Evolutionary conservation across 92 coral and sea anemone genomes (phyloP).

Genomic region (Phenganax subtilis): DNA sequence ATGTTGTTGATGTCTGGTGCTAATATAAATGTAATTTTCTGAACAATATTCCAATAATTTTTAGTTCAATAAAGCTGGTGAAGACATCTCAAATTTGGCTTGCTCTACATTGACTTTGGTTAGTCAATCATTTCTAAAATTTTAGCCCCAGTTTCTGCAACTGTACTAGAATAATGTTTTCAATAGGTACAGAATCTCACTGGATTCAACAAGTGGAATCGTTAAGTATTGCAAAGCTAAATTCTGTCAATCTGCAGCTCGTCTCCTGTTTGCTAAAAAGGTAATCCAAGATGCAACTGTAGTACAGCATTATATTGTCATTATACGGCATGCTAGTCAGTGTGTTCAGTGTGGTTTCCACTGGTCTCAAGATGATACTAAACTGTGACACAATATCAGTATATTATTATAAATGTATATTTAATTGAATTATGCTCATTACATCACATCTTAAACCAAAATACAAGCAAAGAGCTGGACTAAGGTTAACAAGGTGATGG

Average conservation of each 20-base stretch:
- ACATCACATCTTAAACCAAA: too few species aligned
- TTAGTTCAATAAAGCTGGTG: conserved; percentile 71
- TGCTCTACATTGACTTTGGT: conserved; percentile 82
- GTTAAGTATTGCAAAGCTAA: neutral
- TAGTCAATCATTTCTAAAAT: conserved; percentile 24
- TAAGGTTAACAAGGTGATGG: too few species aligned
- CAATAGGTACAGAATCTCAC: conserved; percentile 73
- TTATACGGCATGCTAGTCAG: too few species aligned
- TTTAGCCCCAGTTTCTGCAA: neutral
- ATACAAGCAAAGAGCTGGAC: too few species aligned
- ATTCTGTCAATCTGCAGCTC: neutral
- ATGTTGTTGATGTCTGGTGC: neutral
- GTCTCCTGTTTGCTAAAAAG: too few species aligned
- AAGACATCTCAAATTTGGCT: conserved; percentile 65
- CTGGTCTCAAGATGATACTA: too few species aligned
- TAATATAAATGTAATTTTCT: neutral
- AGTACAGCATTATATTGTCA: too few species aligned
- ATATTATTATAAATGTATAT: too few species aligned
- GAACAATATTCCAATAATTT: neutral
- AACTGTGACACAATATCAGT: too few species aligned
- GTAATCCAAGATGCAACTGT: too few species aligned
- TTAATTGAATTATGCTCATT: too few species aligned
- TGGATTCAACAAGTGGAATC: conserved; percentile 63
- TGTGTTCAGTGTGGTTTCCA: too few species aligned
- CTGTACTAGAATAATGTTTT: neutral